Base-by-base conservation (phyloP, 1,140 invertebrate genomes). In the Homarus americanus region DNA sequence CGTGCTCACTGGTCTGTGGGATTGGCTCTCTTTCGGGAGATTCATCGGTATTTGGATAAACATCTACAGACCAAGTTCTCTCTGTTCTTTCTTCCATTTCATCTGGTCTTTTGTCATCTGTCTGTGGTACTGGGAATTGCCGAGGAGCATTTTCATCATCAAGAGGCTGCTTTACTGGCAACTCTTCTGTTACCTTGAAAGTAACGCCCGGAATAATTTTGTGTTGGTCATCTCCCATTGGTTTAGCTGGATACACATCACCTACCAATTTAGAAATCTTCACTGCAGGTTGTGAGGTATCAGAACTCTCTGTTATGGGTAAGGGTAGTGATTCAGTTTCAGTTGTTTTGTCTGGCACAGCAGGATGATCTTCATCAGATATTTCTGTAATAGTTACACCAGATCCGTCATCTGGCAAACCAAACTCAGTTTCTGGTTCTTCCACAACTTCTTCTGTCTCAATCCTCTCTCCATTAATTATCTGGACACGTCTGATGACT, bases 381-480 rank as follows among this genome's bases (percentile, higher is more conserved):
- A 94, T 94, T 93, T 94, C 94, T 41, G 96, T 91, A 89, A 95
- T 94, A 92, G 96, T 95, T 79, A 96, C 95, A 44, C 95, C 95
- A 7, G 96, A 96, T 92, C 96, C 96, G n/a, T 94, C 95, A 69
- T 96, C 94, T 87, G 95, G 95, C 80, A 95, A 95, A 40, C 94
- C 94, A n/a, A 94, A 78, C 2, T 95, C 95, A 91, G 91, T 93
- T 24, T 91, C 84, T 83, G 92, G 84, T 90, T 87, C 91, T 38
- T 92, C 91, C n/a, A 92, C 36, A 87, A 92, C 79, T 92, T 92
- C 91, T 66, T 87, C 91, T 73, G 79, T 87, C 38, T 82, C 91
- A 82, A 92, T 69, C 75, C 38, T 87, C 49, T 87, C 84, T n/a
- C 91, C 91, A 84, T 92, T 69, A 58, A 92, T 87, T 32, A 92